Base-by-base conservation (phyloP, 2,888 invertebrate species). In the Ischnura elegans region DNA sequence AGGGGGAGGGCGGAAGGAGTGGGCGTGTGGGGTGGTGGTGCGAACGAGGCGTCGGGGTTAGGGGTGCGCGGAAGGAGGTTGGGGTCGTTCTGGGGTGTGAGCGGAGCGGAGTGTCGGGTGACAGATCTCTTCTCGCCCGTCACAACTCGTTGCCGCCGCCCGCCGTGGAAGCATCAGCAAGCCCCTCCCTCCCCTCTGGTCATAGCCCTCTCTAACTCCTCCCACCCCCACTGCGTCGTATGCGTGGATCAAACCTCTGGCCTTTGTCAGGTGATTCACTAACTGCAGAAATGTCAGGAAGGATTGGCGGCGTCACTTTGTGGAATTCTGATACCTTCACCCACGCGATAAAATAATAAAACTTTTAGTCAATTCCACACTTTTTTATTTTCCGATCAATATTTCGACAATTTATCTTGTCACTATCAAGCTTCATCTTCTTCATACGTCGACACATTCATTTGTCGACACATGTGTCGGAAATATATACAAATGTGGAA, bases 81-180 rank as follows among this genome's bases (percentile, higher is more conserved):
- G 86, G 43, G 46, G 43, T 86, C 45, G 43, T 43, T 43, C 43
- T 43, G 86, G 46, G 86, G 86, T 46, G 86, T 43, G 45, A 25
- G 86, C 46, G 86, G 45, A n/a, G n/a, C n/a, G n/a, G 86, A 43
- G 43, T 45, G 86, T 45, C 76, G 76, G 29, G 76, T 76, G 76
- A 76, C 76, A 76, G 76, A 76, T 76, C 76, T 76, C 76, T 76
- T 76, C 76, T 76, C 36, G 76, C 76, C 76, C 76, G 76, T 76
- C 76, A 76, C 76, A 76, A 76, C 76, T 76, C 76, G 76, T 36
- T 76, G 76, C 76, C 76, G 76, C 36, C 76, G 76, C 76, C 61
- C 29, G 13, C 76, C 29, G 29, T 36, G 13, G 76, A 36, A 16
- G 76, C 36, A 29, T 10, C 13, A n/a, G 61, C n/a, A 25, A 29